These are phyloP conservation scores for Xanthorhoe designata DNA, from an alignment of 2,888 invertebrate species.

Conservation along the genomic window DNA sequence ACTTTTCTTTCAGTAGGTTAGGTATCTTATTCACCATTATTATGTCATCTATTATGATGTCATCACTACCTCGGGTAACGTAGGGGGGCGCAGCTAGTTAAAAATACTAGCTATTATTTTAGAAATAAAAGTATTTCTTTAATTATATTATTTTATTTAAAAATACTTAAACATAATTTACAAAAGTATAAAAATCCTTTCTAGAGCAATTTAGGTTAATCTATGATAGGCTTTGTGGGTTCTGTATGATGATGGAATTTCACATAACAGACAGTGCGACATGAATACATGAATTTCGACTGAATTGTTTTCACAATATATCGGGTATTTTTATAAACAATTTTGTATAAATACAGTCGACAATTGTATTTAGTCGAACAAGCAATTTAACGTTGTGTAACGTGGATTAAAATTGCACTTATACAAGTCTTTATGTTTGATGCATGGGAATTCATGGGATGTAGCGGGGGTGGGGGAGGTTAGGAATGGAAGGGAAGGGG, in stretches of 20 bases:
- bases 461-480: background rate
- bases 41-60: too few species aligned
- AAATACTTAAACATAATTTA: slow-evolving; percentile 81
- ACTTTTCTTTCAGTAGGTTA: too few species aligned
- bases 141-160: slow-evolving; percentile 66
- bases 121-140: slow-evolving; percentile 23
- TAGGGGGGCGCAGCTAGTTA: too few species aligned
- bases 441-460: background rate
- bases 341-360: background rate
- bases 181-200: slow-evolving; percentile 67
- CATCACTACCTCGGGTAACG: too few species aligned
- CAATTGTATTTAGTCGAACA: background rate
- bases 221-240: slow-evolving; percentile 22
- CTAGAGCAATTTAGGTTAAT: slow-evolving; percentile 32
- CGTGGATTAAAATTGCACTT: background rate
- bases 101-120: background rate
- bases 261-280: background rate
- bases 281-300: background rate
- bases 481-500: background rate
- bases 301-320: background rate
- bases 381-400: background rate
- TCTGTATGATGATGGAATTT: slow-evolving; percentile 1
- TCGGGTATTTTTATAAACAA: background rate
- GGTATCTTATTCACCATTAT: too few species aligned
- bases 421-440: slow-evolving; percentile 2